Evolutionary conservation across 2,113 vertebrate species (phyloP), one percentile per base, ranked within the genome.

Genomic region (Vombatus ursinus): DNA sequence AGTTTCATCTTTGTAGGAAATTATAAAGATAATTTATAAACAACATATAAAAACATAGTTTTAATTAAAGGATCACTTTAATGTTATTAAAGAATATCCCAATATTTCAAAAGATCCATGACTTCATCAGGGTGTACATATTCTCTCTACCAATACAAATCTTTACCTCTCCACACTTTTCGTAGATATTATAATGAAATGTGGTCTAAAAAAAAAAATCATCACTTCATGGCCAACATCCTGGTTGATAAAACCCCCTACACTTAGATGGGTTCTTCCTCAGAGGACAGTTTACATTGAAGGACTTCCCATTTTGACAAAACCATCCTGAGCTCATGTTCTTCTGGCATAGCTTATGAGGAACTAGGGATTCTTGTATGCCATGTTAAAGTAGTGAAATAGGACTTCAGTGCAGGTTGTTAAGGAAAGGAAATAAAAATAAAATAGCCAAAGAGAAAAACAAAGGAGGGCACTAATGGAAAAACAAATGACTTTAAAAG

Each of bases 21-120:
- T 57, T 47, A 93, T 19, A 8, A 37, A 84, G 89, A 1, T 8
- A 51, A 11, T 61, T 16, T 90, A 54, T 90, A 89, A 90, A 93
- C 2, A 96, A 26, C 7, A 23, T 44, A 95, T 50, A 91, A 28
- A 68, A 96, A 90, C 94, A 50, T 0, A 51, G 14, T 91, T 95
- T 95, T 94, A 68, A 92, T 37, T 54, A 96, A 68, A 68, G n/a
- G 52, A 47, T n/a, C 0, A 89, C 1, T n/a, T 97, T 95, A 91
- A 57, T 48, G 37, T 22, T 77, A 14, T 77, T 77, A n/a, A 77
- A 16, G 37, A 77, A 77, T 77, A 77, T 77, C 16, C 1, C 4
- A 22, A 7, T 77, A 77, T 77, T 77, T 77, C 68, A 77, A n/a
- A 77, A 77, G 37, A 22, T 19, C 37, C 28, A 77, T n/a, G 68